Evolutionary conservation across 2,797 vertebrate genomes (phyloP).

Genomic region (Australoheros facetus): DNA sequence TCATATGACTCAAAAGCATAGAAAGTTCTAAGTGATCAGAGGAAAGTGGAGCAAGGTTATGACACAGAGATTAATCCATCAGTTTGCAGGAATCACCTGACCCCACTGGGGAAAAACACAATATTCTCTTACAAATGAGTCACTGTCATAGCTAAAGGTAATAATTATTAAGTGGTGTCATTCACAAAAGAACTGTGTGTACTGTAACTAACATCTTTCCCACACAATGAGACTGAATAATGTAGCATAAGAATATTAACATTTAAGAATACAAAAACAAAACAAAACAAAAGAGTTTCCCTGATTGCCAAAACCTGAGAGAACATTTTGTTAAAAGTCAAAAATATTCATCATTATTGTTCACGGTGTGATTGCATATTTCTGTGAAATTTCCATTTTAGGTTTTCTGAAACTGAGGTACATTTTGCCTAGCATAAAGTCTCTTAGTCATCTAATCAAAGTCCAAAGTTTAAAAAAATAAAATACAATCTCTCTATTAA

Average conservation of each 20-base stretch:
- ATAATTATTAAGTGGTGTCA: conserved; percentile 45
- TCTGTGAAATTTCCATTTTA: neutral
- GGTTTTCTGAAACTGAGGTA: neutral
- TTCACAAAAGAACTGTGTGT: conserved; percentile 13
- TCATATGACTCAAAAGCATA: conserved; percentile 19
- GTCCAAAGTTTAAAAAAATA: no score
- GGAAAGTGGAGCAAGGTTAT: conserved; percentile 28
- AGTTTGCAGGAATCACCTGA: conserved; percentile 27
- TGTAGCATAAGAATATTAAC: neutral
- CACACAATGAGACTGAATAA: conserved; percentile 10
- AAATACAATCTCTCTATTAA: neutral
- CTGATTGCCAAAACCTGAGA: neutral
- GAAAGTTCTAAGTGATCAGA: conserved; percentile 40
- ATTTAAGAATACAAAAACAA: neutral
- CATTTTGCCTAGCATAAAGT: neutral
- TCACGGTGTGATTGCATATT: neutral
- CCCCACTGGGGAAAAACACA: neutral
- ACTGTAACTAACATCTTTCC: conserved; percentile 5
- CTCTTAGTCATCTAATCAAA: neutral
- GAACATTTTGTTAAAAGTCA: neutral
- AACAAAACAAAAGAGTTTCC: neutral
- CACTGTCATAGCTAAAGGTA: conserved; percentile 9
- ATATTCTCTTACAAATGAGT: conserved; percentile 17
- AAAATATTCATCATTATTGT: neutral
- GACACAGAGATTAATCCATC: conserved; percentile 41